Evolutionary conservation across 2,888 invertebrate species (phyloP).

Genomic region (Thereva unica): DNA sequence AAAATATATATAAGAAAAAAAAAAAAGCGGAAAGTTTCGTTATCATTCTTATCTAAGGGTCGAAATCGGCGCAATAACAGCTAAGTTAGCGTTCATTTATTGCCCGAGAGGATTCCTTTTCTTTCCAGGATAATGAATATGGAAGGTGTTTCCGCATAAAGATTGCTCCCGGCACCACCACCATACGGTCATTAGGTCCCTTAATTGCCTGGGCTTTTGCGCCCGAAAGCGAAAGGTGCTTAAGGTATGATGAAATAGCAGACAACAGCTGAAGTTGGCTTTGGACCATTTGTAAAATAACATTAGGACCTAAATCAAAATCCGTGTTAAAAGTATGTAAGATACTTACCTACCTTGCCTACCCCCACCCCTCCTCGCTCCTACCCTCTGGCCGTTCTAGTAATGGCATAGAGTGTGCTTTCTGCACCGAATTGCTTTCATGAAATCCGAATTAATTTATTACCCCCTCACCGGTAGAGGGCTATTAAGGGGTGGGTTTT

Average conservation of each 20-base stretch:
- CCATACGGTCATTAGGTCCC: slow-evolving; percentile 23
- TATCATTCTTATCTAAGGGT: slow-evolving; percentile 22
- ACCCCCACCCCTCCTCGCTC: too few species aligned
- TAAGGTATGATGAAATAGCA: slow-evolving; percentile 26
- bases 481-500: too few species aligned
- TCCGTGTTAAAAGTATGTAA: not conserved
- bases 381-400: too few species aligned
- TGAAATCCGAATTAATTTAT: too few species aligned
- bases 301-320: slow-evolving; percentile 12
- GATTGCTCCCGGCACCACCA: slow-evolving; percentile 6
- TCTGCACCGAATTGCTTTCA: too few species aligned
- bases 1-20: not conserved
- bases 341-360: too few species aligned
- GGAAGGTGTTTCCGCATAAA: slow-evolving; percentile 14
- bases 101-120: slow-evolving; percentile 7
- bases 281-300: not conserved
- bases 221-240: slow-evolving; percentile 21
- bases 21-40: slow-evolving; percentile 2
- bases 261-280: slow-evolving; percentile 15
- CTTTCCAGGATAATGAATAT: slow-evolving; percentile 17
- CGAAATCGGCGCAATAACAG: not conserved
- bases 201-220: slow-evolving; percentile 16
- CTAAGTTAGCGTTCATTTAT: slow-evolving; percentile 11
- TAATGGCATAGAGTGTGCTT: too few species aligned
- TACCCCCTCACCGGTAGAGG: too few species aligned